Percentiles rank a stretch among this genome's conserved stretches.
These are phyloP conservation scores for Spinus olivaceus DNA, from an alignment of 2,797 vertebrate species.

Conservation along the genomic window DNA sequence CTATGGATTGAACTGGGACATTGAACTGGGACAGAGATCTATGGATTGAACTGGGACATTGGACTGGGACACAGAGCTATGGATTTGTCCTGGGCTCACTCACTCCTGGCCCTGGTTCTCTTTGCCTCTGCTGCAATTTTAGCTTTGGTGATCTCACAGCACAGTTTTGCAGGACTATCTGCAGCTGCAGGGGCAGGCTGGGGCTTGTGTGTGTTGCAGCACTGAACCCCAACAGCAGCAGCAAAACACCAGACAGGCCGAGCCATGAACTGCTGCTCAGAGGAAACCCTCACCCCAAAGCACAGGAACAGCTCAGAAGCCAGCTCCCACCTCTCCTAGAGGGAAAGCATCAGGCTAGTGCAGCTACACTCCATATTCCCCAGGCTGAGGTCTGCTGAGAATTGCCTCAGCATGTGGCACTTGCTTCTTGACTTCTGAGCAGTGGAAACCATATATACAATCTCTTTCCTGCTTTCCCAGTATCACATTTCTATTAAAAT, in stretches of 20 bases:
- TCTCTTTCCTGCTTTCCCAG: neutral
- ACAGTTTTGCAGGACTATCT: neutral
- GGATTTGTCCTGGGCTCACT: neutral
- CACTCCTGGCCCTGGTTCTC: neutral
- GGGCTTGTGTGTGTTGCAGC: neutral
- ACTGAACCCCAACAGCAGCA: neutral
- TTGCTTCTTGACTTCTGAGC: constrained; percentile 1
- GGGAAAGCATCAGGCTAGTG: neutral
- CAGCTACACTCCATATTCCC: neutral
- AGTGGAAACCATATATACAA: neutral
- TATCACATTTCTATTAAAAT: neutral
- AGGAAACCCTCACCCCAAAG: neutral
- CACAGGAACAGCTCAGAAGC: neutral
- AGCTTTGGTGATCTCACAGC: neutral
- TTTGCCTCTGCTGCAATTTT: neutral
- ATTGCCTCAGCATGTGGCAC: neutral
- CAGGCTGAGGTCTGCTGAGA: neutral
- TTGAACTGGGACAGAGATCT: too few relatives aligned
- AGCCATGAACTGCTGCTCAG: fast-evolving
- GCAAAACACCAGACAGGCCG: neutral
- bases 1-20: neutral
- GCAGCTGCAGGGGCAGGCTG: neutral
- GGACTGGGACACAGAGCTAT: too few relatives aligned
- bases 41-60: too few relatives aligned
- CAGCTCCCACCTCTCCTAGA: neutral